phyloP scores from a whole-genome alignment of 1,140 invertebrate species.

The Lethrus apterus region DNA sequence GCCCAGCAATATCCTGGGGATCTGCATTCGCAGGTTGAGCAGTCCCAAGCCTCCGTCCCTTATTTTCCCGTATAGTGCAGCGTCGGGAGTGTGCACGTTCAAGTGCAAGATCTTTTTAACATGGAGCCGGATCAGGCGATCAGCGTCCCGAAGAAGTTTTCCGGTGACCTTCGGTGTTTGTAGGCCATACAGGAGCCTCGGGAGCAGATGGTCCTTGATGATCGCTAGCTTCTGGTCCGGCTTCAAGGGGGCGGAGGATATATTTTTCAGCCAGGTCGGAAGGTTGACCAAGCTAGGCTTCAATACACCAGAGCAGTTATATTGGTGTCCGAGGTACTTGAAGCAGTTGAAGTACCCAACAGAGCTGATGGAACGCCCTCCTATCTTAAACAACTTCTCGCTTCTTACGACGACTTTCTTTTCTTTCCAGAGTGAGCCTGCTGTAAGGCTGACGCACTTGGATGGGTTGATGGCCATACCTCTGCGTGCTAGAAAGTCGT shows the following conservation, averaged over 20 bases:
- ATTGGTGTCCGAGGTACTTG: slow-evolving; percentile 5
- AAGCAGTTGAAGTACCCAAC: neutral
- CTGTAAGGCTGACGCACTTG: slow-evolving; percentile 1
- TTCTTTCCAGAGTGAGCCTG: neutral
- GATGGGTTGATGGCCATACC: slow-evolving; percentile 4
- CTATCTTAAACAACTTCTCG: neutral
- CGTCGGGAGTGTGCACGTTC: slow-evolving; percentile 14
- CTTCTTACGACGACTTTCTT: neutral
- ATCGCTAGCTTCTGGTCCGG: slow-evolving; percentile 29
- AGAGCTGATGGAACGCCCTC: slow-evolving; percentile 9
- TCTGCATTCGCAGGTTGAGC: slow-evolving; percentile 6
- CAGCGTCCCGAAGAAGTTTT: slow-evolving; percentile 10
- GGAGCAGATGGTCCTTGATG: slow-evolving; percentile 18
- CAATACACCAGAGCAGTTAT: neutral
- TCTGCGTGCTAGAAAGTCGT: neutral
- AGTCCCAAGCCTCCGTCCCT: slow-evolving; percentile 28
- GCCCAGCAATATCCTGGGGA: neutral
- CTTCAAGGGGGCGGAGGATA: slow-evolving; percentile 34
- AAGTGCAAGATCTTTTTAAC: slow-evolving; percentile 10
- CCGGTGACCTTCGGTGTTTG: slow-evolving; percentile 19
- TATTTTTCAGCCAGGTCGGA: too few species aligned
- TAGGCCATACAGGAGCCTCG: slow-evolving; percentile 18
- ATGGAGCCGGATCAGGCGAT: slow-evolving; percentile 18
- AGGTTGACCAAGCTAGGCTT: neutral
- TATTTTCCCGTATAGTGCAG: slow-evolving; percentile 18